Evolutionary conservation across 2,888 invertebrate genomes (phyloP), one percentile per base, ranked within the genome.

Genomic region (Tetragnatha montana): DNA sequence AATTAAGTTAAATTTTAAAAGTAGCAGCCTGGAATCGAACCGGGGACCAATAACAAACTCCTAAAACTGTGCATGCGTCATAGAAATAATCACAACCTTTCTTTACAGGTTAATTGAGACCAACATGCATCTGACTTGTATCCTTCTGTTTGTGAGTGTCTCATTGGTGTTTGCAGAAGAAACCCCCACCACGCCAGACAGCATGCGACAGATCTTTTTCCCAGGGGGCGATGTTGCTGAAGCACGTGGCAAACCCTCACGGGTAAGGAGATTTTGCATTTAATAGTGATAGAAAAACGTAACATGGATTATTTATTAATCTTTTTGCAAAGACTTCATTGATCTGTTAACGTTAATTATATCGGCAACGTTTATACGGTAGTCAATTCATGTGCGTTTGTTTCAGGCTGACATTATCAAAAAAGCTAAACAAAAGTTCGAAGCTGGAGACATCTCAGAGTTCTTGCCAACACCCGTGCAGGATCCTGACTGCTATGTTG

Each of bases 401-500:
- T 50, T 81, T 8, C 81, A 71, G 49, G 49, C 81, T 1, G 69
- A 75, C 12, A n/a, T n/a, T 7, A 76, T 87, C 51, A 81, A 87
- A 1, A 75, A 81, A 14, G 87, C 87, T 8, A 74, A 50, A 1
- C 81, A 71, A 8, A 69, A 35, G 14, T 81, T 70, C 17, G 35
- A 50, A 19, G 47, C 10, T 10, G 87, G 87, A 35, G 87, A 87
- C 10, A n/a, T 87, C 19, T 49, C 81, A 0, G 35, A 60, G 3
- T 87, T 81, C 60, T 71, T 73, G 78, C 71, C 95, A 95, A 95
- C 94, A n/a, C 90, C 86, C 0, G 60, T 88, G 19, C 8, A 8
- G 4, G 22, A 85, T 21, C 71, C 80, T 6, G 69, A 89, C 47
- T 88, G 90, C 78, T 81, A 90, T 82, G 89, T 91, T 35, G 91